Conservation (phyloP, 2,888 invertebrate species). For the Drosophila barbarae region DNA sequence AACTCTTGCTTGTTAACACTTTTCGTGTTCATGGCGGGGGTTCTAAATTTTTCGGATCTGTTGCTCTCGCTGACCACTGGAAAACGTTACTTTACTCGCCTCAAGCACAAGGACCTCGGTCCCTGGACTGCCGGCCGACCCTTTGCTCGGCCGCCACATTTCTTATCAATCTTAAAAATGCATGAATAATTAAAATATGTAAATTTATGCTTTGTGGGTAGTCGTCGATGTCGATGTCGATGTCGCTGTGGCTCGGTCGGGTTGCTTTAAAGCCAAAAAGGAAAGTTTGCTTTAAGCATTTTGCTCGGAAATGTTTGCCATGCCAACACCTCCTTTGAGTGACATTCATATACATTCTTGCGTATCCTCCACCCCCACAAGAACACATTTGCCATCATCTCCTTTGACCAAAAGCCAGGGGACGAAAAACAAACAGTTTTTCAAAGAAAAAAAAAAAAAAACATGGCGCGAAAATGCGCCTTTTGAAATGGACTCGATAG, state of each 20-base stretch:
- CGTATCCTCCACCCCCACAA: constrained; percentile 12
- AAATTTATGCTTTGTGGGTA: constrained; percentile 66
- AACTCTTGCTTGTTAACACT: constrained; percentile 24
- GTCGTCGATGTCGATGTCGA: constrained; percentile 36
- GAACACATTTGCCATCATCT: constrained; percentile 66
- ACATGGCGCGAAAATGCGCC: constrained; percentile 63
- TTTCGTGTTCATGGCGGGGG: constrained; percentile 2
- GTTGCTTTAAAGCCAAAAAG: constrained; percentile 60
- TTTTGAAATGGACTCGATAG: constrained; percentile 72
- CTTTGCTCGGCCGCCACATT: constrained; percentile 22
- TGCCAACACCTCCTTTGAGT: constrained; percentile 47
- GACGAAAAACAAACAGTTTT: constrained; percentile 25
- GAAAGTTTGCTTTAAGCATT: constrained; percentile 38
- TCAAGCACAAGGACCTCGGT: constrained; percentile 18
- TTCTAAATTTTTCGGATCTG: constrained; percentile 11
- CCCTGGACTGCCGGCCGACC: constrained; percentile 5
- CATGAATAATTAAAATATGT: constrained; percentile 71
- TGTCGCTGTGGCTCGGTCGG: constrained; percentile 9
- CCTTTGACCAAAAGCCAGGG: constrained; percentile 30
- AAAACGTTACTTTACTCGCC: constrained; percentile 26
- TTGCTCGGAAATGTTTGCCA: constrained; percentile 51
- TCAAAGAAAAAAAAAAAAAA: constrained; percentile 38
- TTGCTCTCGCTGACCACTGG: constrained; percentile 21
- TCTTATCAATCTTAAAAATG: constrained; percentile 75
- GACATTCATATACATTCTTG: constrained; percentile 19